Conservation (phyloP, 1,140 invertebrate species). For the Planococcus citri region DNA sequence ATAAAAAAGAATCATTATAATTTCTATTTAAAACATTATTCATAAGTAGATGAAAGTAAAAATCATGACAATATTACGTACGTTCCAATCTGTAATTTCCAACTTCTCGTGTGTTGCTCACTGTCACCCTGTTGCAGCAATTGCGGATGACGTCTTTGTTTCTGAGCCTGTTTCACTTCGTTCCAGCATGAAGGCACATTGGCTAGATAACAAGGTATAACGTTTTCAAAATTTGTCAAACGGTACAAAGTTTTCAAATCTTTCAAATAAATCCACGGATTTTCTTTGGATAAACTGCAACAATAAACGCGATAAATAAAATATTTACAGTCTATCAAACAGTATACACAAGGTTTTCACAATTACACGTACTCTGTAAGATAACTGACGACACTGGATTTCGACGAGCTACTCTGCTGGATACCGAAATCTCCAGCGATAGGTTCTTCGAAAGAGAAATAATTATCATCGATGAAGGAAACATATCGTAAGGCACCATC, state of each 20-base stretch:
- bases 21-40: too few species aligned
- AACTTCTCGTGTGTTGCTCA: slow-evolving; percentile 66
- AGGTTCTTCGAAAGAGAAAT: slow-evolving; percentile 28
- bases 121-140: slow-evolving; percentile 61
- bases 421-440: neutral
- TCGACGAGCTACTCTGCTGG: neutral
- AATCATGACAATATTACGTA: slow-evolving; percentile 36
- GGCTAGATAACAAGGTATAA: slow-evolving; percentile 53
- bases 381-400: neutral
- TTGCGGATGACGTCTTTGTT: slow-evolving; percentile 68
- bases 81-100: slow-evolving; percentile 72
- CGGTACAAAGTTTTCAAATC: slow-evolving; percentile 46
- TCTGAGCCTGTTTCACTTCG: slow-evolving; percentile 77
- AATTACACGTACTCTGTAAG: neutral
- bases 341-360: neutral
- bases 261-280: slow-evolving; percentile 32
- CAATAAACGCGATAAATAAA: neutral
- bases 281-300: slow-evolving; percentile 8
- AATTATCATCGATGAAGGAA: slow-evolving; percentile 46
- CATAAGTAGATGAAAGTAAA: neutral
- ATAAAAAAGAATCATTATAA: neutral
- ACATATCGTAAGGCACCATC: slow-evolving; percentile 71
- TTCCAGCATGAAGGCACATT: slow-evolving; percentile 87
- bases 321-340: too few species aligned
- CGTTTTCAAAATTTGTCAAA: slow-evolving; percentile 49